Evolutionary conservation across 2,888 invertebrate species (phyloP), one percentile per base, ranked within the genome.

Genomic region (Philopedon plagiatum): DNA sequence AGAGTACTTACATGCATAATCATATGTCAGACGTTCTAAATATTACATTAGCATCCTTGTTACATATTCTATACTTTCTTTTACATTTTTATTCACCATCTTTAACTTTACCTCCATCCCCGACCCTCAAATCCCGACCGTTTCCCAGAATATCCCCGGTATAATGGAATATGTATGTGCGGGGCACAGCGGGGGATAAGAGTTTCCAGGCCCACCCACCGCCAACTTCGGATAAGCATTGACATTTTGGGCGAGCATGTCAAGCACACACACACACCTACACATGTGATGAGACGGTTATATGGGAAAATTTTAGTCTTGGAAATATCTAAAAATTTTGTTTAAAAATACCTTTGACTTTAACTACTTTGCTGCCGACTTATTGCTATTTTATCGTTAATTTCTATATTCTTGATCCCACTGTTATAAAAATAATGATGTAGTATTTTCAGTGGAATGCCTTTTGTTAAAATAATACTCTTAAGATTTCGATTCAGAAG

Each of bases 81-180:
- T 67, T 61, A 51, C 39, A 58, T 64, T 70, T 70, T 64, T 64
- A 70, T 64, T 70, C 70, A 58, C 44, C 64, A 21, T 37, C 57
- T 57, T 69, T 63, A 69, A 57, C 63, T 61, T 56, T 51, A 63
- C 63, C 39, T 39, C 37, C 51, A 68, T 68, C 61, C 34, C 60
- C 57, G 19, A 41, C 32, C 66, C 49, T 46, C 1, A 58, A 58
- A 58, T 58, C 66, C 66, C 46, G 41, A 32, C 68, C 26, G 29
- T 63, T 37, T 70, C 46, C 34, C 58, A 57, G 64, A 26, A 71
- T 71, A 57, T 71, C 71, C 64, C 49, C 32, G 60, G 58, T 64
- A 71, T 71, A 71, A 71, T 64, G 71, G 71, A 71, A 71, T 65
- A 70, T 70, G 49, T 70, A 63, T 70, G 49, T 70, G 70, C 63